Percentiles rank a stretch among this genome's conserved stretches.
Conservation (phyloP, 1,140 invertebrate genomes). For the Sitodiplosis mosellana region DNA sequence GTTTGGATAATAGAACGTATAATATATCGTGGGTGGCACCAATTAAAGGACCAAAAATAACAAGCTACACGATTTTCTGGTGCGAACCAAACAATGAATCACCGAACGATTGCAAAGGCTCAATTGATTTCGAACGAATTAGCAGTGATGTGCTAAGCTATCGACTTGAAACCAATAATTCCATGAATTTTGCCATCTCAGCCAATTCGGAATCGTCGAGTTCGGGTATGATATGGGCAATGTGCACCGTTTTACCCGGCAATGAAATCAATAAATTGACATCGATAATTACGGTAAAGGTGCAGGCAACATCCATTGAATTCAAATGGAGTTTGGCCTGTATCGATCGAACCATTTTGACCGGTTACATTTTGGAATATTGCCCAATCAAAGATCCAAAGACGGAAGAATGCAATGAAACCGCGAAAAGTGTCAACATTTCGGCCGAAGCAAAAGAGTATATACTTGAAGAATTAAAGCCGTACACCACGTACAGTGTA, state of each 20-base stretch:
- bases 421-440: slow-evolving; percentile 27
- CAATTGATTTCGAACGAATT: not conserved
- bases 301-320: slow-evolving; percentile 36
- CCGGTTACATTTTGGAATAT: slow-evolving; percentile 46
- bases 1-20: slow-evolving; percentile 33
- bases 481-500: slow-evolving; percentile 62
- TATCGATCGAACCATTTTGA: slow-evolving; percentile 40
- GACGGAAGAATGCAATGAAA: slow-evolving; percentile 11
- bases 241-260: slow-evolving; percentile 51
- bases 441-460: slow-evolving; percentile 20
- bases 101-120: slow-evolving; percentile 1
- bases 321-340: slow-evolving; percentile 53
- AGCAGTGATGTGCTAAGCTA: not conserved
- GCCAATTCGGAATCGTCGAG: slow-evolving; percentile 40
- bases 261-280: slow-evolving; percentile 43
- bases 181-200: slow-evolving; percentile 43
- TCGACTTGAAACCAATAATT: not conserved
- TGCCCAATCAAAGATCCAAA: slow-evolving; percentile 38
- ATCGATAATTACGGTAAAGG: slow-evolving; percentile 35
- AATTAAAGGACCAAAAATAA: slow-evolving; percentile 19
- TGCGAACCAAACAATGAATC: slow-evolving; percentile 29
- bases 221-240: slow-evolving; percentile 60
- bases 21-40: slow-evolving; percentile 49
- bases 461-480: slow-evolving; percentile 33
- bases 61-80: slow-evolving; percentile 55